Evolutionary conservation across 1,140 invertebrate species (phyloP).

Genomic region (Temnothorax curvispinosus): DNA sequence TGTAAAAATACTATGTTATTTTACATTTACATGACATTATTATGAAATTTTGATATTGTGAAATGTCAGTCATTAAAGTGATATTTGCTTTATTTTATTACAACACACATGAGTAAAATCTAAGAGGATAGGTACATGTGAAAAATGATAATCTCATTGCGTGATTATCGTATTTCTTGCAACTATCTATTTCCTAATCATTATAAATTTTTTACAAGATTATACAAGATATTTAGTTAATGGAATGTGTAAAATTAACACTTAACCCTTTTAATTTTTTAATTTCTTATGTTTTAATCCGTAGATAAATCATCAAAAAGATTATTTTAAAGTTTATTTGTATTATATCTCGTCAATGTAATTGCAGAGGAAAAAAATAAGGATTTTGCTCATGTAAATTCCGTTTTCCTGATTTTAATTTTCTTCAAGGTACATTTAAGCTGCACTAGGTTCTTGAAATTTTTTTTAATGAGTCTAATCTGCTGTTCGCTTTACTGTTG

Average conservation of each 20-base stretch:
- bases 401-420: not conserved
- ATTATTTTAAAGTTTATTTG: not conserved
- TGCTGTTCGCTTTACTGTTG: not conserved
- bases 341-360: not conserved
- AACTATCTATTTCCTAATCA: not conserved
- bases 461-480: not conserved
- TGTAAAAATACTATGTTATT: not conserved
- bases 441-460: not conserved
- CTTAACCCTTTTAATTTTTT: not conserved
- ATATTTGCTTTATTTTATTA: not conserved
- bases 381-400: not conserved
- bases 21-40: not conserved
- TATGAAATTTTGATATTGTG: too few species aligned
- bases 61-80: not conserved
- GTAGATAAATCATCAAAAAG: not conserved
- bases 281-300: not conserved
- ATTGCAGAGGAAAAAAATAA: not conserved
- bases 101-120: not conserved
- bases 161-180: not conserved
- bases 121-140: not conserved
- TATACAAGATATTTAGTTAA: not conserved
- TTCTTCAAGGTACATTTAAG: not conserved
- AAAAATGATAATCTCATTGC: not conserved
- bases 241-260: not conserved
- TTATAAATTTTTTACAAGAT: not conserved